These are phyloP conservation scores for Miniopterus natalensis DNA, from an alignment of 2,113 vertebrate genomes.

Conservation along the genomic window DNA sequence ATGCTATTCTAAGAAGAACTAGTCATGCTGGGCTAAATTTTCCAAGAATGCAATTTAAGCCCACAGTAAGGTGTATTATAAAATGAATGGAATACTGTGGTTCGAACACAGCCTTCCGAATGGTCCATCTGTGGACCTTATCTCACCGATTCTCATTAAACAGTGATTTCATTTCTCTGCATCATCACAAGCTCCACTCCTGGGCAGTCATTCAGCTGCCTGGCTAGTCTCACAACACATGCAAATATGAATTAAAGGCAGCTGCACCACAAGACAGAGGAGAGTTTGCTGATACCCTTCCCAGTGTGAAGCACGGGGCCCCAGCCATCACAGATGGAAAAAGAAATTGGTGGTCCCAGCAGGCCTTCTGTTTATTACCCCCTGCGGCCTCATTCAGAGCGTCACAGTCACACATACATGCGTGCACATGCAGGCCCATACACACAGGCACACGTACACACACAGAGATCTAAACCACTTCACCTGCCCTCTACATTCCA, in stretches of 20 bases:
- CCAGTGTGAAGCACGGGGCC: slow-evolving; percentile 46
- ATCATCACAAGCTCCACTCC: slow-evolving; percentile 71
- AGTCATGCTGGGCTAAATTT: slow-evolving; percentile 82
- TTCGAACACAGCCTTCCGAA: slow-evolving; percentile 69
- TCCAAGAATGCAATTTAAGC: slow-evolving; percentile 82
- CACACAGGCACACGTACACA: not conserved
- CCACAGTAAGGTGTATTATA: slow-evolving; percentile 80
- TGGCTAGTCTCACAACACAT: slow-evolving; percentile 71
- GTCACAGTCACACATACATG: not conserved
- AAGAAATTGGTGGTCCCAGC: slow-evolving; percentile 73
- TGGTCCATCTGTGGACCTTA: slow-evolving; percentile 77
- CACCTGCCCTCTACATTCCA: not conserved
- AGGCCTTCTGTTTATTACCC: slow-evolving; percentile 67
- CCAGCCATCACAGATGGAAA: slow-evolving; percentile 65
- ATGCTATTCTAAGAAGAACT: slow-evolving; percentile 78
- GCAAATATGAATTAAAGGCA: slow-evolving; percentile 77
- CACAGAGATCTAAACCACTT: not conserved
- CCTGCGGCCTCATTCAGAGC: slow-evolving; percentile 51
- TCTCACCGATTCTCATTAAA: slow-evolving; percentile 80
- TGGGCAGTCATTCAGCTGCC: slow-evolving; percentile 70
- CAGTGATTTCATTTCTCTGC: slow-evolving; percentile 78
- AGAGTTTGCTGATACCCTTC: slow-evolving; percentile 31
- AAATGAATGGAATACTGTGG: slow-evolving; percentile 72
- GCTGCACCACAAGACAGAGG: slow-evolving; percentile 28
- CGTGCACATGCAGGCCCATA: rapidly evolving